Conservation (phyloP, 2,797 vertebrate genomes). For the Hyperoplus immaculatus region DNA sequence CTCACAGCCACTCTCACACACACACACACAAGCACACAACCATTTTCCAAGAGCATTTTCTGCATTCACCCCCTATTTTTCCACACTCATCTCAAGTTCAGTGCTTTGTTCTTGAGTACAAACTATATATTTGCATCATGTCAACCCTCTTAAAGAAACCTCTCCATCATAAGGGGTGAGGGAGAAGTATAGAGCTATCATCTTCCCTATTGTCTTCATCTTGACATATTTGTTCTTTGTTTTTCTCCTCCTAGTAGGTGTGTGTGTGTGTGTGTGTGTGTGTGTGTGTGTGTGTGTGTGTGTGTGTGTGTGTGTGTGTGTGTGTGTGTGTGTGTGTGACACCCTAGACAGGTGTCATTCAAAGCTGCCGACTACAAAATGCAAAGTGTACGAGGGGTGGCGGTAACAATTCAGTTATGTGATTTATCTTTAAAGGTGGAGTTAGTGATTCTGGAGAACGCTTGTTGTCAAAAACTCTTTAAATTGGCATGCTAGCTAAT, state of each 20-base stretch:
- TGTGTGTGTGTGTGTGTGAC: too few relatives aligned
- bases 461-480: too few relatives aligned
- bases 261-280: background rate
- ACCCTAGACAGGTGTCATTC: background rate
- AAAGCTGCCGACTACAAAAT: background rate
- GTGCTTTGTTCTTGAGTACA: slow-evolving; percentile 26
- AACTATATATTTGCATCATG: slow-evolving; percentile 59
- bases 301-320: too few relatives aligned
- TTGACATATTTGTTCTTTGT: slow-evolving; percentile 26
- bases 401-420: too few relatives aligned
- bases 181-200: slow-evolving; percentile 35
- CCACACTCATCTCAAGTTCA: slow-evolving; percentile 27
- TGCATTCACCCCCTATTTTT: slow-evolving; percentile 39
- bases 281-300: too few relatives aligned
- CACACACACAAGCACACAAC: too few relatives aligned
- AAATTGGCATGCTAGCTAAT: too few relatives aligned
- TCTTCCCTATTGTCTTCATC: slow-evolving; percentile 5
- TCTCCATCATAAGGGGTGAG: slow-evolving; percentile 34
- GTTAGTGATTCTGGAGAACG: too few relatives aligned
- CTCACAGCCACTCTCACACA: too few relatives aligned
- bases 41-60: slow-evolving; percentile 29
- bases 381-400: too few relatives aligned
- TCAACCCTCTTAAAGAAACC: slow-evolving; percentile 43
- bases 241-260: slow-evolving; percentile 35
- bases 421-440: too few relatives aligned